Conservation (phyloP, 2,797 vertebrate species). For the Vultur gryphus region DNA sequence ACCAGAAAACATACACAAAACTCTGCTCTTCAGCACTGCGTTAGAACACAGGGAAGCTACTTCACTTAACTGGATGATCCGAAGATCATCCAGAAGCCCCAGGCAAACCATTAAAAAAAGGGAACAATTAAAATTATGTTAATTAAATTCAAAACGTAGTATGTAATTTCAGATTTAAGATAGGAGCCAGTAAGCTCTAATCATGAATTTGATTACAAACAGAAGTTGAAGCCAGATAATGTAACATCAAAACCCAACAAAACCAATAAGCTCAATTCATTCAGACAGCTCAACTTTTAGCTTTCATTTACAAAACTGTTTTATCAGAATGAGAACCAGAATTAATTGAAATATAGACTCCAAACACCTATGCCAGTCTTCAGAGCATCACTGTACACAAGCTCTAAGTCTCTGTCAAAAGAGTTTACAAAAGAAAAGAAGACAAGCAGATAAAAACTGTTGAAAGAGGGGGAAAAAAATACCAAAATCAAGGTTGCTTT, state of each 20-base stretch:
- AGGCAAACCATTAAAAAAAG: background rate
- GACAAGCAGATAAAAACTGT: background rate
- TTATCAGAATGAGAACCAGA: background rate
- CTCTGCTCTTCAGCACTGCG: background rate
- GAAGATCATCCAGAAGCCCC: background rate
- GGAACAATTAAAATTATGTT: background rate
- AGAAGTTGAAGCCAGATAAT: background rate
- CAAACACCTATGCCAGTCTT: background rate
- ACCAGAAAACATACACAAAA: background rate
- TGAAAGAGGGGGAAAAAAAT: rapidly evolving
- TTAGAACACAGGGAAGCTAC: background rate
- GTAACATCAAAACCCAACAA: background rate
- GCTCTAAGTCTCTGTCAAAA: background rate
- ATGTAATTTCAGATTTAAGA: background rate
- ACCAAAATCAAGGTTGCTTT: background rate
- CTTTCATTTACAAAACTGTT: background rate
- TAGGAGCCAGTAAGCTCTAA: background rate
- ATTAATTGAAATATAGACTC: background rate
- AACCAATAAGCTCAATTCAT: background rate
- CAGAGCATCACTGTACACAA: background rate
- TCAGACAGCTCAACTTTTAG: background rate
- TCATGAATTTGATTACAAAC: background rate
- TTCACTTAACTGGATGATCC: background rate
- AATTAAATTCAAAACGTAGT: background rate
- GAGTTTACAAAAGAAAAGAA: background rate